These are phyloP conservation scores for Benthosema pterotum DNA, from an alignment of 2,797 vertebrate species.

Conservation along the genomic window DNA sequence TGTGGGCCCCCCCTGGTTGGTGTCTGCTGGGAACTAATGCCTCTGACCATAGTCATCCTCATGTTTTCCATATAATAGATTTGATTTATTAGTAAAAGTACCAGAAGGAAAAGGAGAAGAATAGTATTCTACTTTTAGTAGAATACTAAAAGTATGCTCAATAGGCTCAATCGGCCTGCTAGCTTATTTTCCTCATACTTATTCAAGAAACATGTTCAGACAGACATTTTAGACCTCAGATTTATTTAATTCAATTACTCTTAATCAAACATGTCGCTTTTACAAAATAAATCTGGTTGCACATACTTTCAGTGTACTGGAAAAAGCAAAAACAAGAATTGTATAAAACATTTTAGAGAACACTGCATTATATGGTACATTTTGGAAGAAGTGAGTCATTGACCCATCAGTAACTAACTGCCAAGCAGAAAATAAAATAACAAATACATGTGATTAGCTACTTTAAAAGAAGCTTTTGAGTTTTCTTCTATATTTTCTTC, in stretches of 20 bases:
- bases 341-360: constrained; percentile 38
- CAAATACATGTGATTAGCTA: not conserved
- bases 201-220: no score
- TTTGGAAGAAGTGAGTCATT: constrained; percentile 30
- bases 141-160: no score
- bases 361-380: not conserved
- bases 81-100: no score
- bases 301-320: constrained; percentile 35
- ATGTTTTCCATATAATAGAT: no score
- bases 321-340: constrained; percentile 49
- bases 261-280: constrained; percentile 35
- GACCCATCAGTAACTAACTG: constrained; percentile 30
- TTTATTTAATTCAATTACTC: constrained; percentile 66
- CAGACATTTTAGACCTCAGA: constrained; percentile 54
- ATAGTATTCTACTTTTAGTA: no score
- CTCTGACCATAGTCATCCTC: no score
- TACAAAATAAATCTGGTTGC: constrained; percentile 67
- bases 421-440: constrained; percentile 47
- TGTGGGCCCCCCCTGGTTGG: no score
- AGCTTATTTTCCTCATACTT: no score
- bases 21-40: no score
- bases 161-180: no score
- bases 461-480: not conserved
- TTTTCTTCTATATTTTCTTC: constrained; percentile 12
- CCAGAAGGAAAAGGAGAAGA: no score